These are phyloP conservation scores for Scolopax mira DNA, from an alignment of 2,113 vertebrate genomes.

Conservation along the genomic window DNA sequence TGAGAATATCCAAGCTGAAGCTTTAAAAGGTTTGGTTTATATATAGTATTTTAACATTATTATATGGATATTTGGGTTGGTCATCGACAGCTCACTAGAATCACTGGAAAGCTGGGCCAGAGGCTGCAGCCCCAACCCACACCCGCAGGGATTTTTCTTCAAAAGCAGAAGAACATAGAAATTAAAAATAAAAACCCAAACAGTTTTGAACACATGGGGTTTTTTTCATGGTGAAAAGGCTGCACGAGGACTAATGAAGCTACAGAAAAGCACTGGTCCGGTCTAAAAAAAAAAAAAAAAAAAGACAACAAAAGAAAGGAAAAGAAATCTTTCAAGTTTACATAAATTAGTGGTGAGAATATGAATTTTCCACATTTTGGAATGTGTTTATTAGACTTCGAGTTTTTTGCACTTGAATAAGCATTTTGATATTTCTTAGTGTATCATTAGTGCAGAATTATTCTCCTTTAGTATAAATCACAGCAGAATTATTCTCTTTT, in stretches of 20 bases:
- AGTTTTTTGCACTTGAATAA: background rate
- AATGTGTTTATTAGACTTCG: background rate
- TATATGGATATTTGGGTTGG: too few relatives aligned
- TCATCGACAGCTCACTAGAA: background rate
- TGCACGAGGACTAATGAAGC: background rate
- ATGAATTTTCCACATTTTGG: background rate
- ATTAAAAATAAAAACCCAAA: background rate
- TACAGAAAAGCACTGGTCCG: background rate
- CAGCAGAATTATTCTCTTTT: too few relatives aligned
- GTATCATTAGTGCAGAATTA: rapidly evolving
- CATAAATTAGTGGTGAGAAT: background rate
- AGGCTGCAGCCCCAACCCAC: rapidly evolving
- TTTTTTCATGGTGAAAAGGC: background rate
- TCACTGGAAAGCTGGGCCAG: background rate
- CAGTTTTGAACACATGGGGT: background rate
- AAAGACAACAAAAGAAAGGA: too few relatives aligned
- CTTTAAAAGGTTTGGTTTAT: background rate
- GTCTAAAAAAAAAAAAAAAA: background rate
- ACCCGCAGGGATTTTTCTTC: background rate
- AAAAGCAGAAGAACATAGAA: background rate
- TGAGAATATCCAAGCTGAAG: background rate
- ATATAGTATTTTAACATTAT: background rate
- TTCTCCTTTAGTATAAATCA: background rate
- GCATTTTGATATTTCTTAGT: rapidly evolving
- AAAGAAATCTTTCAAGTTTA: too few relatives aligned